These are phyloP conservation scores for Cettia cetti DNA, from an alignment of 2,113 vertebrate species.

Conservation along the genomic window DNA sequence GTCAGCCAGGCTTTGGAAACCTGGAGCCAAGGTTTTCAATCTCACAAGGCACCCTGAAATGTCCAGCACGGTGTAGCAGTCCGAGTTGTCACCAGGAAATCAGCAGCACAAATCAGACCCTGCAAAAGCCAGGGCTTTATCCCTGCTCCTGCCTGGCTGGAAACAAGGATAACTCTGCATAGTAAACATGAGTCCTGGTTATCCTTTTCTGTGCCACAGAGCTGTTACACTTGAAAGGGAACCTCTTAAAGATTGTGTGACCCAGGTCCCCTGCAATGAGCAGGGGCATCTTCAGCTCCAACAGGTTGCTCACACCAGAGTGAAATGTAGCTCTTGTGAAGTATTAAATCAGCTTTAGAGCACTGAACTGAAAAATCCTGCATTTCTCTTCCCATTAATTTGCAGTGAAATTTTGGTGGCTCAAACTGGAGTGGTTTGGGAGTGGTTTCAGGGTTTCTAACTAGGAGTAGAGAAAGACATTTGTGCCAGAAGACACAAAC, in stretches of 20 bases:
- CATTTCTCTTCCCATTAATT: not conserved
- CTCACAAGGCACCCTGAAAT: not conserved
- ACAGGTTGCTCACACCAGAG: not conserved
- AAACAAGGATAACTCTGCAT: not conserved
- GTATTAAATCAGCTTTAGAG: not conserved
- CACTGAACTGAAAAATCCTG: not conserved
- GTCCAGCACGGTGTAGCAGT: not conserved
- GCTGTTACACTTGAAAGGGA: not conserved
- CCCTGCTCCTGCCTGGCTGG: not conserved
- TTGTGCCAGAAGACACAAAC: not conserved
- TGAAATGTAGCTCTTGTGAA: not conserved
- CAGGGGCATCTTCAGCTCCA: not conserved
- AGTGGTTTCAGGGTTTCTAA: not conserved
- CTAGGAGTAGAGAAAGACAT: not conserved
- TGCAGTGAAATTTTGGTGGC: not conserved
- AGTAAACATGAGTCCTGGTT: not conserved
- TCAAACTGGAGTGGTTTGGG: not conserved
- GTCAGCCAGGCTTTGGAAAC: not conserved
- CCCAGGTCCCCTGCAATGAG: not conserved
- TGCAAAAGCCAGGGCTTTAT: not conserved
- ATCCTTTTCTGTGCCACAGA: not conserved
- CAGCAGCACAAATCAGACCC: not conserved
- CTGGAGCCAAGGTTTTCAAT: not conserved
- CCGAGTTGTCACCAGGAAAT: accelerated
- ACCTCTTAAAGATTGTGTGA: accelerated